A percentile compares a stretch with the other conserved stretches of the same genome.
Evolutionary conservation across 1,140 invertebrate genomes (phyloP).

Genomic region (Agrilus planipennis): DNA sequence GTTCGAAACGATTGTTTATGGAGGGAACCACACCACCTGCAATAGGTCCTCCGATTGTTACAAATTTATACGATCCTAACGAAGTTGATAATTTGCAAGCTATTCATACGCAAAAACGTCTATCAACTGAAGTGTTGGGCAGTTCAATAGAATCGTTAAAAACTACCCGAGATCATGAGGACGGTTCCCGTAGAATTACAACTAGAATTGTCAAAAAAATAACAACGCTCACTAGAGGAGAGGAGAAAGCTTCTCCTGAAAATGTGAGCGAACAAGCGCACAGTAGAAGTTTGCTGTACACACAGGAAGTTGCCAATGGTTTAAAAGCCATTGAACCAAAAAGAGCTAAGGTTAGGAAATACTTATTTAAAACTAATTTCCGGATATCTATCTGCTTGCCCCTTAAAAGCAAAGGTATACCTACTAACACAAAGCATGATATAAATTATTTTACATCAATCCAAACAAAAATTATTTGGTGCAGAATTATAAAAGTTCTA

Average conservation of each 20-base stretch:
- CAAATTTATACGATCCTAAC: conserved; percentile 18
- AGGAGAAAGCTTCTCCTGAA: conserved; percentile 63
- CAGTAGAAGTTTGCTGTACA: conserved; percentile 37
- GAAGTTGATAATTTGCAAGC: conserved; percentile 44
- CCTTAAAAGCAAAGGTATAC: no score
- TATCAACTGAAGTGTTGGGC: conserved; percentile 73
- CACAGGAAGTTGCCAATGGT: conserved; percentile 36
- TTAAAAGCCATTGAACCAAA: conserved; percentile 40
- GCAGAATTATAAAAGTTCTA: no score
- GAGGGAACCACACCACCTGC: conserved; percentile 50
- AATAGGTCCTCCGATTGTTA: conserved; percentile 30
- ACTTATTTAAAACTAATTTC: not conserved
- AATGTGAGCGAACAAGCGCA: conserved; percentile 47
- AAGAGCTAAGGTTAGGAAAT: conserved; percentile 42
- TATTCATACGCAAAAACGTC: conserved; percentile 66
- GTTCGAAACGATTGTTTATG: conserved; percentile 54
- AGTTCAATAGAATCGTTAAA: conserved; percentile 70
- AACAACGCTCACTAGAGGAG: conserved; percentile 76
- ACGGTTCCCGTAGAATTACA: conserved; percentile 65
- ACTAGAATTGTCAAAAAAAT: conserved; percentile 81
- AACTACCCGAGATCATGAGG: conserved; percentile 61
- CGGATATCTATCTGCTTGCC: no score
- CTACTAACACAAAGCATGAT: no score
- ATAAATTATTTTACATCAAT: no score
- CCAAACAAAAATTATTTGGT: no score